Base-by-base conservation (phyloP, 2,888 invertebrate genomes). In the Micoletzkya japonica region DNA sequence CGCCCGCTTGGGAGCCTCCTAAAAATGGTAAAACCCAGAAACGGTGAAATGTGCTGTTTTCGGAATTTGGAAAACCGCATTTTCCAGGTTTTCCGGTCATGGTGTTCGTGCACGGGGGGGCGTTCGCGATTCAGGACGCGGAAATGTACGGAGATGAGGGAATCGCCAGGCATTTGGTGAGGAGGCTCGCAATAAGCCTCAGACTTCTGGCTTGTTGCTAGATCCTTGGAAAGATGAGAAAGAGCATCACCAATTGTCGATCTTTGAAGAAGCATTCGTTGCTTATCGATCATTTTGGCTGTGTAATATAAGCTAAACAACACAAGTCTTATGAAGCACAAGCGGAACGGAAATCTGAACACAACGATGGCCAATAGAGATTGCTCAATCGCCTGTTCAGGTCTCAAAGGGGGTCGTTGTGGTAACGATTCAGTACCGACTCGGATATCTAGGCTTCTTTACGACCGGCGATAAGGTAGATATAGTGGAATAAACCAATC, bases 51-150 rank as follows among this genome's bases (percentile, higher is more conserved):
- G 44, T 44, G 10, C 44, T 14, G 44, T 14, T n/a, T n/a, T n/a
- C n/a, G n/a, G n/a, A n/a, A n/a, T n/a, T n/a, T n/a, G n/a, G n/a
- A n/a, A n/a, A n/a, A 44, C 49, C n/a, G 49, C n/a, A 44, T 44
- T n/a, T n/a, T 54, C 6, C 50, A 56, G 74, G 74, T 57, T 75
- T 70, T 39, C 78, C 78, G 2, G 78, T 78, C 14, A 75, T 78
- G 74, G 75, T 79, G 2, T 79, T 76, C 34, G 70, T 79, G 3
- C 79, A 79, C 59, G 79, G 79, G n/a, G 79, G 79, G 1, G 79
- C 77, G 10, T 79, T 70, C 56, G 39, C 72, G 1, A 77, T 79
- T 30, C 76, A 79, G 28, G 72, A 72, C 34, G 70, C 79, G 24
- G 76, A 72, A 10, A 67, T 67, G 24, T 79, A 79, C 59, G 78